phyloP scores from a whole-genome alignment of 2,888 invertebrate species.

The Sesia apiformis region DNA sequence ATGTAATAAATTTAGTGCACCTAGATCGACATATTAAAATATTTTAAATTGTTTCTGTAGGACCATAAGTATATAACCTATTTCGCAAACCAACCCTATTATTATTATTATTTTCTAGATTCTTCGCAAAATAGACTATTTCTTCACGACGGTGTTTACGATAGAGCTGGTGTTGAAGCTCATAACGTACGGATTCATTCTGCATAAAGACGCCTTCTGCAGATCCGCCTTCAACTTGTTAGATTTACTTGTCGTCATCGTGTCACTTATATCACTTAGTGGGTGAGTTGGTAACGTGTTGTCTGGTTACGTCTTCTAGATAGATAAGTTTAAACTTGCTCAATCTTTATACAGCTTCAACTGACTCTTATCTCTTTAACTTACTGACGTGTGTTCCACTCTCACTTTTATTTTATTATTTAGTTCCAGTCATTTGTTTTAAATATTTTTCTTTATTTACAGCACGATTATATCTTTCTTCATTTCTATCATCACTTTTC shows the following conservation, averaged over 20 bases:
- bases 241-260: conserved; percentile 97
- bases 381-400: too few relatives aligned
- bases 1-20: too few relatives aligned
- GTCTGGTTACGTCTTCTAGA: not conserved
- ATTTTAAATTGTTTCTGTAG: not conserved
- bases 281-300: conserved; percentile 46
- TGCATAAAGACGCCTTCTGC: conserved; percentile 99
- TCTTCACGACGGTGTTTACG: conserved; percentile 98
- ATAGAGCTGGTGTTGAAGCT: conserved; percentile 95
- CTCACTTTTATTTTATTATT: too few relatives aligned
- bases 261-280: conserved; percentile 95
- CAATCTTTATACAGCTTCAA: too few relatives aligned
- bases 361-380: too few relatives aligned
- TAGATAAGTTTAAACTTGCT: too few relatives aligned
- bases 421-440: too few relatives aligned
- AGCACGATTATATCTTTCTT: too few relatives aligned
- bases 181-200: conserved; percentile 94
- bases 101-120: conserved; percentile 76
- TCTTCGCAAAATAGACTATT: conserved; percentile 93
- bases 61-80: not conserved
- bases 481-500: too few relatives aligned
- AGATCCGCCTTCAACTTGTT: conserved; percentile 98
- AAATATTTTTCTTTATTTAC: too few relatives aligned
- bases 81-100: not conserved
- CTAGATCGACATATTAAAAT: too few relatives aligned